Evolutionary conservation across 2,113 vertebrate species (phyloP), one percentile per base, ranked within the genome.

Genomic region (Hippocampus comes): DNA sequence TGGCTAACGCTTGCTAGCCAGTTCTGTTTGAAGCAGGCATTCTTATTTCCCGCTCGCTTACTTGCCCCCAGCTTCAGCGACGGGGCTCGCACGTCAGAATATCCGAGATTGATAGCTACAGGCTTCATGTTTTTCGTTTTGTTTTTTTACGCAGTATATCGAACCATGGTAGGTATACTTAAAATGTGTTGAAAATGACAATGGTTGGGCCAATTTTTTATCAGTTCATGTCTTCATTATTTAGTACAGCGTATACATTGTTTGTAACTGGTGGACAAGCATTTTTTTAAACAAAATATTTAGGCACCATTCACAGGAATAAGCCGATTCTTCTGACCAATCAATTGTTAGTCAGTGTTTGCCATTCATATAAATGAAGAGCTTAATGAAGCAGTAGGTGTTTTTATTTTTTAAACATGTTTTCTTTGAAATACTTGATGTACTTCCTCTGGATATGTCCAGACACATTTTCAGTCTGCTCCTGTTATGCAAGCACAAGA

Each of bases 1-100:
- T 27, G 30, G 65, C 65, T 42, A 41, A 60, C 48, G 1, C 59
- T 82, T 84, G 77, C 80, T 60, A 56, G 38, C 78, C 66, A 75
- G 63, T 51, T 63, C 77, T 17, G 73, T 71, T 67, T 73, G 71
- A 60, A 48, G 76, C 78, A 75, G 49, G 80, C 73, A 68, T 89
- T 86, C 88, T 89, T 88, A 88, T 90, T 91, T 91, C 89, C 89
- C 88, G 89, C 89, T 90, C 89, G 82, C 72, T 86, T 56, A 61
- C 77, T 72, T 75, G 10, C 53, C 75, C 76, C 71, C 56, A 63
- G 75, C 74, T 56, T n/a, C 30, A 55, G 51, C 46, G 21, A 5
- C 77, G 67, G 78, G 76, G 73, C 73, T 67, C 17, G 27, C 53
- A 70, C 65, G 18, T 67, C 70, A 63, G 55, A 34, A 51, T 64